phyloP scores from a whole-genome alignment of 92 coral and sea anemone species.

The Meandrina meandrites region DNA sequence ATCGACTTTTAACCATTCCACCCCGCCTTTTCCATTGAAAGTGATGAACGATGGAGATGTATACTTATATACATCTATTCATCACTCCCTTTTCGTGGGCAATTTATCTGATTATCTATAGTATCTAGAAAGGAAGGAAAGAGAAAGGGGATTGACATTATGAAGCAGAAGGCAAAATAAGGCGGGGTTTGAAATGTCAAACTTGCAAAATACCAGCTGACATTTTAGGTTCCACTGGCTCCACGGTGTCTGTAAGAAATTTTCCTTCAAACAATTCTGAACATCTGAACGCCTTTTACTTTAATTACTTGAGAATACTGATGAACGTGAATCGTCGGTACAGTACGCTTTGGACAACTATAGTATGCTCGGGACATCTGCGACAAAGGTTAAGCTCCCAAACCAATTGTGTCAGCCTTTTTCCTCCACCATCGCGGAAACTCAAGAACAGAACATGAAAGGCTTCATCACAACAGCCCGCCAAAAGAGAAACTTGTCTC shows the following conservation, averaged over 20 bases:
- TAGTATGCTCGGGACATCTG: neutral
- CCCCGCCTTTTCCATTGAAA: conserved; percentile 49
- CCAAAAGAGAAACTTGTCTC: conserved; percentile 15
- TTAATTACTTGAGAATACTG: conserved; percentile 1
- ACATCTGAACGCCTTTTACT: neutral
- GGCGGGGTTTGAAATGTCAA: conserved; percentile 44
- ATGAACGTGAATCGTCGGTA: neutral
- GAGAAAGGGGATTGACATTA: conserved; percentile 27
- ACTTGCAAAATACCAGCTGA: conserved; percentile 37
- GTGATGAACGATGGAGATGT: conserved; percentile 36
- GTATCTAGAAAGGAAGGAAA: conserved; percentile 38
- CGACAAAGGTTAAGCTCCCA: neutral
- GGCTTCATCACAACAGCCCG: neutral
- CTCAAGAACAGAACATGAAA: neutral
- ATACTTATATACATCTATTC: conserved; percentile 8
- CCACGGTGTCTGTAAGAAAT: conserved; percentile 32
- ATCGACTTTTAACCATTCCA: conserved; percentile 28
- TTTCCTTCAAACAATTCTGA: conserved; percentile 21
- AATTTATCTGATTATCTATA: conserved; percentile 46
- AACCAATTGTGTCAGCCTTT: neutral
- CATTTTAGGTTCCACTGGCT: conserved; percentile 15
- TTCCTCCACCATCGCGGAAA: no score
- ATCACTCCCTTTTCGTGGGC: conserved; percentile 36
- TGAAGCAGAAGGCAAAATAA: conserved; percentile 36
- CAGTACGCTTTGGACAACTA: neutral